phyloP scores from a whole-genome alignment of 1,140 invertebrate species.

The Tetragnatha versicolor region DNA sequence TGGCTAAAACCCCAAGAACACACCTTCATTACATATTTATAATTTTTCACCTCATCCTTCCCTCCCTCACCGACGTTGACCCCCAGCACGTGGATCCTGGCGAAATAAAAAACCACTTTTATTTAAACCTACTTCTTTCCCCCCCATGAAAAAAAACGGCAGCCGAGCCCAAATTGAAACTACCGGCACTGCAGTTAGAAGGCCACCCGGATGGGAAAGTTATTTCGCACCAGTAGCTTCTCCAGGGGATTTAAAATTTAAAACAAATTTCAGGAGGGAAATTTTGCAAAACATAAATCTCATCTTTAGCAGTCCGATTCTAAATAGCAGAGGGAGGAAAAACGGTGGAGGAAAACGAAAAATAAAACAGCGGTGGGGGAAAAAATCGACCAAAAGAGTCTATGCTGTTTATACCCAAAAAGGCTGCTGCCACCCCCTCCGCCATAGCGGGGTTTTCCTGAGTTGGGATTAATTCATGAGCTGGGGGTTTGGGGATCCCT shows the following conservation, averaged over 20 bases:
- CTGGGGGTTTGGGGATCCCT: conserved; percentile 49
- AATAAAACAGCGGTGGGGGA: background rate
- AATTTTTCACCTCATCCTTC: too few species aligned
- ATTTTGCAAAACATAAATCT: conserved; percentile 54
- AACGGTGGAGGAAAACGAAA: conserved; percentile 18
- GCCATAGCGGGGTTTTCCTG: conserved; percentile 25
- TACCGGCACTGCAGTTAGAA: conserved; percentile 25
- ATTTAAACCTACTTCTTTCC: conserved; percentile 16
- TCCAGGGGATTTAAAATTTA: conserved; percentile 50
- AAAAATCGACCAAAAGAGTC: background rate
- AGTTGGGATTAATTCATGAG: conserved; percentile 54
- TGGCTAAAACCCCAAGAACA: too few species aligned
- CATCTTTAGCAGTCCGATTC: conserved; percentile 48
- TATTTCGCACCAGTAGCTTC: conserved; percentile 40
- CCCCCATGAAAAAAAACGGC: conserved; percentile 1
- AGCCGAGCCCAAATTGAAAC: conserved; percentile 47
- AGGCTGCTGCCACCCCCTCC: conserved; percentile 1
- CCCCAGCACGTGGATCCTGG: too few species aligned
- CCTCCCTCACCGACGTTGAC: too few species aligned
- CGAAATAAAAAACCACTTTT: conserved; percentile 40
- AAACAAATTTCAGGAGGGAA: conserved; percentile 54
- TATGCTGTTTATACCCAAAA: conserved; percentile 36
- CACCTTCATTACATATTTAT: too few species aligned
- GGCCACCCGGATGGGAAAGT: conserved; percentile 4
- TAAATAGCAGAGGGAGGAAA: conserved; percentile 33